A percentile compares a stretch with the other conserved stretches of the same genome.
Evolutionary conservation across 2,888 invertebrate genomes (phyloP).

Genomic region (Exephanes ischioxanthus): DNA sequence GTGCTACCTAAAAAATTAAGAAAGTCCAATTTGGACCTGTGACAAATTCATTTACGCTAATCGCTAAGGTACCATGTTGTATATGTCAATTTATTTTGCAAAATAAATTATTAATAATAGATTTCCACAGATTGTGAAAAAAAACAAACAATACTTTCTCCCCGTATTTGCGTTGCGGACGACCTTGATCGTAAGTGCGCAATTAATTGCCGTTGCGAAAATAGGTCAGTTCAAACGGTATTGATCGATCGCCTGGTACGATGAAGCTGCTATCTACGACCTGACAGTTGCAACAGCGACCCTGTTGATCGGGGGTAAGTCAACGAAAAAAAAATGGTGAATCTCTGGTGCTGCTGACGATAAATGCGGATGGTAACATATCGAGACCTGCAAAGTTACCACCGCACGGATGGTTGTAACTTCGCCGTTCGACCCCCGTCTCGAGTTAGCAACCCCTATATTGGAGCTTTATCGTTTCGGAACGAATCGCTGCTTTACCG

Average conservation of each 20-base stretch:
- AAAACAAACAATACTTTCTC: slow-evolving; percentile 73
- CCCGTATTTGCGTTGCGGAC: slow-evolving; percentile 48
- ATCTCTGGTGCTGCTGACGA: slow-evolving; percentile 4
- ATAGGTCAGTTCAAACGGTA: slow-evolving; percentile 4
- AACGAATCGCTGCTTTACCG: slow-evolving; percentile 31
- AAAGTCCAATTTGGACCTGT: slow-evolving; percentile 68
- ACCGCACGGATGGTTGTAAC: background rate
- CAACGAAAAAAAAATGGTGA: background rate
- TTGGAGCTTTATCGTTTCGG: background rate
- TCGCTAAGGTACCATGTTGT: slow-evolving; percentile 80
- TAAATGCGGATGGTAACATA: slow-evolving; percentile 40
- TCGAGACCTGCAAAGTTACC: slow-evolving; percentile 44
- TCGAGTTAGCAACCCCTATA: slow-evolving; percentile 51
- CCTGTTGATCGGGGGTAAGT: background rate
- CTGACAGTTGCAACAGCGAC: background rate
- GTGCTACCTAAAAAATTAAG: slow-evolving; percentile 70
- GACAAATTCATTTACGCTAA: slow-evolving; percentile 77
- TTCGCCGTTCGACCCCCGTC: background rate
- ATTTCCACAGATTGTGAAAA: slow-evolving; percentile 66
- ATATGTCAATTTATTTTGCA: slow-evolving; percentile 84
- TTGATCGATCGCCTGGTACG: slow-evolving; percentile 26
- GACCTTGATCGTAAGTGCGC: background rate
- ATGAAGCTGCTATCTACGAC: slow-evolving; percentile 30
- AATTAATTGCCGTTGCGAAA: slow-evolving; percentile 9
- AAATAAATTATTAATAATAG: slow-evolving; percentile 79